Conservation (phyloP, 2,113 vertebrate species). For the Manacus vitellinus region DNA sequence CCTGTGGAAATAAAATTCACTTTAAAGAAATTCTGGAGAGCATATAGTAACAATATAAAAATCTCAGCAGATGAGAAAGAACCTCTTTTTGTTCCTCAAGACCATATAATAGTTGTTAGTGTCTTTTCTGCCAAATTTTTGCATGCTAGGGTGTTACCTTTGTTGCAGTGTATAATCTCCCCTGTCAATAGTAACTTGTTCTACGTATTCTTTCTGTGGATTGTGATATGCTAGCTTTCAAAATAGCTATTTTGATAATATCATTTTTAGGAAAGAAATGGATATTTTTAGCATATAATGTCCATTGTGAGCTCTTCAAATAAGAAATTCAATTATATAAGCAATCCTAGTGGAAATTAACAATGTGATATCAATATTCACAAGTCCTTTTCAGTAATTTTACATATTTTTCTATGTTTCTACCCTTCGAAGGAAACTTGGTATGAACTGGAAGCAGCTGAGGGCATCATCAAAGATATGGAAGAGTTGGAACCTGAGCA, state of each 20-base stretch:
- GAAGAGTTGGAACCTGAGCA: conserved; percentile 65
- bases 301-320: not conserved
- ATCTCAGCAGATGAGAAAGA: not conserved
- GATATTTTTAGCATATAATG: not conserved
- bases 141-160: not conserved
- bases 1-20: not conserved
- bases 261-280: not conserved
- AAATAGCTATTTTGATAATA: not conserved
- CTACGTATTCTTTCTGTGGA: not conserved
- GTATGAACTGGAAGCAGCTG: conserved; percentile 70
- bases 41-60: not conserved
- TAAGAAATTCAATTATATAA: not conserved
- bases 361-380: not conserved
- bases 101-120: not conserved
- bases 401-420: not conserved
- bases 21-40: not conserved
- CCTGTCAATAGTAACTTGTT: not conserved
- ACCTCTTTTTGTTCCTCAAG: not conserved
- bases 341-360: not conserved
- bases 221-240: not conserved
- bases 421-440: conserved; percentile 73
- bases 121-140: not conserved
- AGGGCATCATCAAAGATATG: conserved; percentile 77
- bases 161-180: not conserved
- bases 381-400: not conserved